Conservation (phyloP, 2,797 vertebrate genomes). For the Anolis apletophallus region DNA sequence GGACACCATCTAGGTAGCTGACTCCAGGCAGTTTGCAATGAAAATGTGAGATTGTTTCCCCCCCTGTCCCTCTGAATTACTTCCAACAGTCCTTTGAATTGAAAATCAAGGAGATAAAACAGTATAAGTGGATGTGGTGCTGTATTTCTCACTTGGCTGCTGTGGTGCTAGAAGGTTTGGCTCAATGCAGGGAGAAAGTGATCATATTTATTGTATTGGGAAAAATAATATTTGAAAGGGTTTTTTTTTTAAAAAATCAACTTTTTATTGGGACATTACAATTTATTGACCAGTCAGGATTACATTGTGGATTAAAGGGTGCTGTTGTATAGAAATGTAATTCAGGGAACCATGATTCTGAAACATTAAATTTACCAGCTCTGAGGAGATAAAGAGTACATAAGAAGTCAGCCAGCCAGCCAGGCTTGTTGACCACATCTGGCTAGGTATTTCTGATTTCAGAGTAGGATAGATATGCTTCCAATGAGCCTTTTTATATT, state of each 20-base stretch:
- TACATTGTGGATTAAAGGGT: not conserved
- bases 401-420: not conserved
- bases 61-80: not conserved
- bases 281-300: slow-evolving; percentile 44
- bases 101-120: slow-evolving; percentile 36
- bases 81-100: slow-evolving; percentile 25
- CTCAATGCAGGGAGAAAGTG: slow-evolving; percentile 51
- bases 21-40: not conserved
- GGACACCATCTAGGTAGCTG: not conserved
- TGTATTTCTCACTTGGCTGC: slow-evolving; percentile 64
- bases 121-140: slow-evolving; percentile 23
- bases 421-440: not conserved
- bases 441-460: not conserved
- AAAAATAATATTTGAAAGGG: slow-evolving; percentile 39
- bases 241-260: slow-evolving; percentile 60
- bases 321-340: not conserved
- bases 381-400: slow-evolving; percentile 5
- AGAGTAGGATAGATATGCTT: not conserved
- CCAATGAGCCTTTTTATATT: not conserved
- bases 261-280: slow-evolving; percentile 27
- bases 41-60: slow-evolving; percentile 40
- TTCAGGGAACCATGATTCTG: not conserved
- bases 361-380: slow-evolving; percentile 18
- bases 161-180: slow-evolving; percentile 58
- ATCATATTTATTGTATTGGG: slow-evolving; percentile 56